Evolutionary conservation across 2,888 invertebrate genomes (phyloP).

Genomic region (Bhutanitis thaidina): DNA sequence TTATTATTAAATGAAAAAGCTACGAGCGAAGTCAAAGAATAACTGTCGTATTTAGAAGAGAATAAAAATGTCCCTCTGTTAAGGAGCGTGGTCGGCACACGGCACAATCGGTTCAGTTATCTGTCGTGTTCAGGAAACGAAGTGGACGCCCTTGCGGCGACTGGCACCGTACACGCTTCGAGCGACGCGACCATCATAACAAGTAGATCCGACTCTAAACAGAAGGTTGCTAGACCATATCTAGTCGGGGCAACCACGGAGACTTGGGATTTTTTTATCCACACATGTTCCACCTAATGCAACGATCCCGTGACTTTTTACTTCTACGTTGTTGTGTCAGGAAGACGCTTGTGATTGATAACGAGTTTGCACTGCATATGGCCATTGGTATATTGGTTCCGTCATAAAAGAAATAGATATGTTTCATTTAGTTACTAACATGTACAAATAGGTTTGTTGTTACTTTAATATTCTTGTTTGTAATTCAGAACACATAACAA

Average conservation of each 20-base stretch:
- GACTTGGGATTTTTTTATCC: constrained; percentile 3
- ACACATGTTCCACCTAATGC: neutral
- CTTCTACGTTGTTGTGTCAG: constrained; percentile 1
- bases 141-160: constrained; percentile 63
- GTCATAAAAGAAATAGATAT: constrained; percentile 12
- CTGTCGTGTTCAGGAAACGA: constrained; percentile 62
- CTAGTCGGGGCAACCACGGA: constrained; percentile 11
- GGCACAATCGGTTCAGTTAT: constrained; percentile 32
- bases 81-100: constrained; percentile 11
- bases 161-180: constrained; percentile 20
- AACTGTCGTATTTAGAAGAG: neutral
- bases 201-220: constrained; percentile 38
- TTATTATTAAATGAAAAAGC: too few species aligned
- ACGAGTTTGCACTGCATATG: neutral
- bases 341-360: constrained; percentile 12
- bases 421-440: constrained; percentile 1
- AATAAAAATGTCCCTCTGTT: constrained; percentile 2
- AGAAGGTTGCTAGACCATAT: constrained; percentile 37
- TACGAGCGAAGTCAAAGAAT: neutral
- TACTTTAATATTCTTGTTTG: constrained; percentile 3
- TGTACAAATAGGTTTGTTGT: constrained; percentile 5
- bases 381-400: constrained; percentile 10
- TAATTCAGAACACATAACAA: neutral
- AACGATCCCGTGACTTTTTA: constrained; percentile 5
- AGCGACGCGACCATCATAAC: constrained; percentile 31